A percentile compares a stretch with the other conserved stretches of the same genome.
These are phyloP conservation scores for Sialia sialis DNA, from an alignment of 2,113 vertebrate genomes.

Conservation along the genomic window DNA sequence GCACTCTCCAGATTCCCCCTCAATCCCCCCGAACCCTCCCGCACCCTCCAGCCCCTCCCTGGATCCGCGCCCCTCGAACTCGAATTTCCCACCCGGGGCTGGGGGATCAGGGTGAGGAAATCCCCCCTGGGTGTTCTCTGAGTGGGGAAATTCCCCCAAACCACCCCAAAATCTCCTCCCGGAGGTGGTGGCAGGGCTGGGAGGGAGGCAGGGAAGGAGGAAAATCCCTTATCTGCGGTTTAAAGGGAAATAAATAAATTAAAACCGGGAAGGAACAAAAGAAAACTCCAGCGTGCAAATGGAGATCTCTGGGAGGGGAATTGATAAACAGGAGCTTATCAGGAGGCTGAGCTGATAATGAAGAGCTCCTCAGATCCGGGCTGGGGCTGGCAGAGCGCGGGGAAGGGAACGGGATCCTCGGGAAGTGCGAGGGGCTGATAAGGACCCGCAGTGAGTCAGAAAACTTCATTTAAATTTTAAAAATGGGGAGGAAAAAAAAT, in stretches of 20 bases:
- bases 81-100: not conserved
- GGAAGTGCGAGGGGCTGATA: slow-evolving; percentile 48
- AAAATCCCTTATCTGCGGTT: not conserved
- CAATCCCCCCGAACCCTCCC: too few relatives aligned
- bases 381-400: not conserved
- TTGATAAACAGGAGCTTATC: slow-evolving; percentile 56
- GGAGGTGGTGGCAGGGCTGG: not conserved
- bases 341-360: slow-evolving; percentile 30
- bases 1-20: too few relatives aligned
- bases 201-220: not conserved
- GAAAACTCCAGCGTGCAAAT: not conserved
- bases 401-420: slow-evolving; percentile 23
- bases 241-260: not conserved
- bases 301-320: not conserved
- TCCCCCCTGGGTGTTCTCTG: not conserved
- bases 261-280: not conserved
- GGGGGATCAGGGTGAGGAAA: not conserved
- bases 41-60: not conserved
- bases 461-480: not conserved
- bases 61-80: not conserved
- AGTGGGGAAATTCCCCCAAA: not conserved
- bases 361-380: slow-evolving; percentile 33
- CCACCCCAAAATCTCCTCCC: not conserved
- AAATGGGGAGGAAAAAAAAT: fast-evolving
- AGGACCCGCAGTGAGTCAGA: not conserved